These are phyloP conservation scores for Atrichornis clamosus DNA, from an alignment of 2,113 vertebrate species.

Conservation along the genomic window DNA sequence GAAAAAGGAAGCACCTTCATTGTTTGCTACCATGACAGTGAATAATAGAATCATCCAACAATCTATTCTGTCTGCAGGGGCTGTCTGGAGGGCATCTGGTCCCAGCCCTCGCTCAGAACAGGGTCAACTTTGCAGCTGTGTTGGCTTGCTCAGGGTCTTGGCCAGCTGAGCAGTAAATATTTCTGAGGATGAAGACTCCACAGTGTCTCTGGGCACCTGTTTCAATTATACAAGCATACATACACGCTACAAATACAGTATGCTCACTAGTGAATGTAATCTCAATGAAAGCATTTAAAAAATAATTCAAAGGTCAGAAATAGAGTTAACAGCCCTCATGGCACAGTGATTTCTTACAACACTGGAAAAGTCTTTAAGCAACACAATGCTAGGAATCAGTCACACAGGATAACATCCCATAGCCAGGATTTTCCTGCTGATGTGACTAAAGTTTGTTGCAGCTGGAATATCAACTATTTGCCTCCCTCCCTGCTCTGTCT, in stretches of 20 bases:
- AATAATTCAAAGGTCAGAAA: neutral
- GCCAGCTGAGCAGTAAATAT: neutral
- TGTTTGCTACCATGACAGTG: constrained; percentile 51
- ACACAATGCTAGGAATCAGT: neutral
- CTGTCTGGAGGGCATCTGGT: constrained; percentile 47
- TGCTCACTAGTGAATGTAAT: neutral
- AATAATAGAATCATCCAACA: constrained; percentile 7
- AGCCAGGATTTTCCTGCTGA: neutral
- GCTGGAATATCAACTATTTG: neutral
- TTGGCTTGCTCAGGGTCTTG: neutral
- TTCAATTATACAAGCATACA: neutral
- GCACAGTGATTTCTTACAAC: neutral
- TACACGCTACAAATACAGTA: neutral
- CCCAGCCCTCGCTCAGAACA: neutral
- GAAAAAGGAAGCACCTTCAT: constrained; percentile 45
- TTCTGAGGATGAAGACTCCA: neutral
- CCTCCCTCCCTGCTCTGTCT: neutral
- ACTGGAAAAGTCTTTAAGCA: neutral
- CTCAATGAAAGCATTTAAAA: neutral
- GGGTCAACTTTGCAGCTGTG: neutral
- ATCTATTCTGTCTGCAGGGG: neutral
- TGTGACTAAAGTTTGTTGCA: neutral
- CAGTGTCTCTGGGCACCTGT: neutral
- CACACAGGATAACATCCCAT: neutral
- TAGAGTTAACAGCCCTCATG: neutral